Base-by-base conservation (phyloP, 2,888 invertebrate genomes). In the Sclerodermus sp. region DNA sequence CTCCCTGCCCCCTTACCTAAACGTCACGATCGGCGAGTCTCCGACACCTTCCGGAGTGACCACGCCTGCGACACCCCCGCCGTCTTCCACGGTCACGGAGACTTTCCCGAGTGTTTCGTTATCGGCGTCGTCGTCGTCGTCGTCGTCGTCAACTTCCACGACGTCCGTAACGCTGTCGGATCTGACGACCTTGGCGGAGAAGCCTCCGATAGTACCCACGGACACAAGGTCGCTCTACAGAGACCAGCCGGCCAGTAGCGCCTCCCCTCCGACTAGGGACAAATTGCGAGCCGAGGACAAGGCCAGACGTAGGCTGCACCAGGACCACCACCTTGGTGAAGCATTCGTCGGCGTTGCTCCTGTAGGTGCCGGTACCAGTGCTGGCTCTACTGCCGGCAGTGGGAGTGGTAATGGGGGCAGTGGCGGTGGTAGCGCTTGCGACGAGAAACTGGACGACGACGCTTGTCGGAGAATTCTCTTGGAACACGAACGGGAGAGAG, bases 201-300 rank as follows among this genome's bases (percentile, higher is more conserved):
- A 76, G 40, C 73, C 74, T 1, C 73, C 75, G 40, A 74, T 74
- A 45, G 66, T 57, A 4, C 69, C 71, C n/a, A 64, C 38, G 45
- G 66, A 66, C 38, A 53, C 55, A 41, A 47, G 53, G 31, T 30
- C 48, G 3, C 16, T 18, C 57, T 87, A 87, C 77, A 83, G 82
- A 16, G 86, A 87, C 73, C 86, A 87, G 74, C 87, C 87, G 16
- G 85, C 88, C 39, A 89, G 88, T 51, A 89, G 89, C 52, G 89
- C 89, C 32, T 90, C 90, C 2, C 90, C 90, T 41, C 90, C 90
- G 39, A 90, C 90, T 16, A 80, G 90, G 56, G 90, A 90, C 79
- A 90, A 90, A 81, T 83, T 89, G 66, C 85, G 87, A 67, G 86
- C 86, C 31, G 89, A 89, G 65, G 89, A 88, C 78, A 89, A 89